Conservation (phyloP, 2,888 invertebrate species). For the Dorcus parallelipipedus region DNA sequence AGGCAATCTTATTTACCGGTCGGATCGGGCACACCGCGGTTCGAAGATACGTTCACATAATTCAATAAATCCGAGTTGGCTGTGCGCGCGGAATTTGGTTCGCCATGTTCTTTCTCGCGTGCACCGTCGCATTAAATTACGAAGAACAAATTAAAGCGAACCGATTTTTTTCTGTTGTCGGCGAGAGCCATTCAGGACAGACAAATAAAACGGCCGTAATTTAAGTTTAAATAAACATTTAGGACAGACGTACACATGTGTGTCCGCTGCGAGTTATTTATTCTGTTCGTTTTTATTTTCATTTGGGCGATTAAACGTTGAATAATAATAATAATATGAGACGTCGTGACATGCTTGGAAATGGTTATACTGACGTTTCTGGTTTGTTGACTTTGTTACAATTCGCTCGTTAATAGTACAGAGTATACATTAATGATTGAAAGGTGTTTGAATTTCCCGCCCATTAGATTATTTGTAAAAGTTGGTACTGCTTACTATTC, state of each 20-base stretch:
- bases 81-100: conserved; percentile 22
- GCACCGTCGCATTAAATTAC: conserved; percentile 31
- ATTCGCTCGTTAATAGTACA: too few relatives aligned
- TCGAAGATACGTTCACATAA: not conserved
- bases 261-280: not conserved
- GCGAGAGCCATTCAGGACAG: conserved; percentile 23
- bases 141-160: conserved; percentile 28
- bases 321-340: too few relatives aligned
- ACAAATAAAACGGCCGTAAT: conserved; percentile 30
- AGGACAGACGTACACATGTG: conserved; percentile 26
- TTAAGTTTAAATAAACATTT: conserved; percentile 33
- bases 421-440: too few relatives aligned
- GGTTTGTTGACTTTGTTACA: too few relatives aligned
- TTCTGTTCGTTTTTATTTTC: too few relatives aligned
- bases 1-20: conserved; percentile 1
- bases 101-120: conserved; percentile 30
- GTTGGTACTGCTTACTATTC: too few relatives aligned
- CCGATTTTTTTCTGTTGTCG: conserved; percentile 28
- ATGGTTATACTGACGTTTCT: too few relatives aligned
- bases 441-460: too few relatives aligned
- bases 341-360: too few relatives aligned
- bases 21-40: not conserved
- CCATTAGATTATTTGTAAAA: too few relatives aligned
- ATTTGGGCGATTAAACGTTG: too few relatives aligned
- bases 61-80: conserved; percentile 4